A percentile compares a stretch with the other conserved stretches of the same genome.
These are phyloP conservation scores for Ochropleura plecta DNA, from an alignment of 2,888 invertebrate genomes.

Conservation along the genomic window DNA sequence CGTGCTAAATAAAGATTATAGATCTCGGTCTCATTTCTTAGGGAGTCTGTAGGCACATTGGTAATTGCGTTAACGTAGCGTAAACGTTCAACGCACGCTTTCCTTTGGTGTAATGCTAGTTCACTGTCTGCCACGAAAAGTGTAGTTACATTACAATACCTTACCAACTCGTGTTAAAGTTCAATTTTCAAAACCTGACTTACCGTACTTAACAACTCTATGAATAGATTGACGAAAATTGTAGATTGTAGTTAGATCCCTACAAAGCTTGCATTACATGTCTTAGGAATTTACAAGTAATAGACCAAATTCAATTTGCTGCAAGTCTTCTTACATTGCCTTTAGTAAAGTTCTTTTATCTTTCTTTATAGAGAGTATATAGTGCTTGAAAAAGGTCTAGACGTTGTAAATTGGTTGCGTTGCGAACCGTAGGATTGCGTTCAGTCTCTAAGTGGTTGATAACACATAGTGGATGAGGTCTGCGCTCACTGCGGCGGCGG, in stretches of 20 bases:
- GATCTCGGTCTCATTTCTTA: not conserved
- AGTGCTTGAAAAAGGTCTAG: not conserved
- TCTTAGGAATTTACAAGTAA: not conserved
- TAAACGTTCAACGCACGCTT: not conserved
- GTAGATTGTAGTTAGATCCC: not conserved
- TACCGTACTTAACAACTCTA: not conserved
- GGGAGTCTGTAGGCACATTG: too few relatives aligned
- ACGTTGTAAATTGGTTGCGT: conserved; percentile 19
- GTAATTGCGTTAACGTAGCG: not conserved
- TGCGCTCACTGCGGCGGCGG: conserved; percentile 25
- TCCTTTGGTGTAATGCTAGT: not conserved
- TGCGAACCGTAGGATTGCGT: conserved; percentile 6
- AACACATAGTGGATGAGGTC: conserved; percentile 15
- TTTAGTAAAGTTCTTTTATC: not conserved
- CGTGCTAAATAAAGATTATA: not conserved
- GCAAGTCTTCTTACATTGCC: not conserved
- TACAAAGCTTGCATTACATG: not conserved
- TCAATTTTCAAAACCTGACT: not conserved
- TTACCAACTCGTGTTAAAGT: not conserved
- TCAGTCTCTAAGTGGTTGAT: conserved; percentile 16
- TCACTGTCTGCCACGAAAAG: not conserved
- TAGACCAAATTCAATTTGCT: not conserved
- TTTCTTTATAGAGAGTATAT: not conserved
- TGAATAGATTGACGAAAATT: not conserved
- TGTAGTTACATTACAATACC: not conserved